Evolutionary conservation across 2,888 invertebrate species (phyloP), one percentile per base, ranked within the genome.

Genomic region (Diachrysia chrysitis): DNA sequence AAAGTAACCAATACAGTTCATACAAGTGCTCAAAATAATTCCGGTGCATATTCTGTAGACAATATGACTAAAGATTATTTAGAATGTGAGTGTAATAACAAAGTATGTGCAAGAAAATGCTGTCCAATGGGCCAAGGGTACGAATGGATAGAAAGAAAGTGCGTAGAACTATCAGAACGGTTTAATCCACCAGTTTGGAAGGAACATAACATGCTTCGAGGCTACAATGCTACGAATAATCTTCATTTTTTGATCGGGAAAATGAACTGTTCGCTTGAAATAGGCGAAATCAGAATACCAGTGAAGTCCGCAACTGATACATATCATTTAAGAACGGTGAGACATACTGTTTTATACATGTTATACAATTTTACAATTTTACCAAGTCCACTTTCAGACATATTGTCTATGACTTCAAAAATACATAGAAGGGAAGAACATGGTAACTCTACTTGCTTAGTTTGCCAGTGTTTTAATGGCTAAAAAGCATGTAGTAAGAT

Each of bases 61-160:
- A 76, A 81, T 2, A 78, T 74, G 1, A 87, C 81, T 0, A 74
- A n/a, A n/a, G n/a, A n/a, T n/a, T n/a, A 83, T 0, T 58, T 64
- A 10, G 72, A 89, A 0, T 93, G 92, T 80, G 69, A 89, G 9
- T 91, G 91, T 57, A 69, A 71, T 2, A 89, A 90, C 54, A 81
- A 86, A 51, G 73, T 66, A 2, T 93, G 92, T 65, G 63, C 90
- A 0, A 73, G 83, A 2, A 94, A 94, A 65, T 94, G 94, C 29
- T 94, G 94, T 65, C 89, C 89, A 0, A 66, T 83, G 0, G 93
- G 93, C 0, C 74, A 78, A 9, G 90, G 78, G 0, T 89, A 88
- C 57, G 32, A 86, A 12, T n/a, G 7, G 0, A 14, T 6, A 0
- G 54, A 32, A 2, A 87, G 71, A n/a, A n/a, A 0, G 0, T 94